Evolutionary conservation across 2,888 invertebrate species (phyloP), one percentile per base, ranked within the genome.

Genomic region (Melikaiella ostensackeni): DNA sequence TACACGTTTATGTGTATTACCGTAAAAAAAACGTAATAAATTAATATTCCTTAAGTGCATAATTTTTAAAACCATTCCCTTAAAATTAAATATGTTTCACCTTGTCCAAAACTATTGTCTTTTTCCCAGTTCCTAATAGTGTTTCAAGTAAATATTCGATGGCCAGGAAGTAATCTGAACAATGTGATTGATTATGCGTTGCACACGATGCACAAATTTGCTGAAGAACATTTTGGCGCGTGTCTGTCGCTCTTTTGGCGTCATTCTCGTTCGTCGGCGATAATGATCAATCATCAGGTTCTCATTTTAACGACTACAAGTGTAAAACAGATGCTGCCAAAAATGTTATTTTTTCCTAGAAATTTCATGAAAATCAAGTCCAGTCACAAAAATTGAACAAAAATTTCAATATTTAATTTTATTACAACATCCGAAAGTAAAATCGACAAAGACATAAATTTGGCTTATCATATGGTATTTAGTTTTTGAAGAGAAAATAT

Each of bases 231-330:
- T 74, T 64, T 61, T 33, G 78, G 33, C 62, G 62, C 64, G 46
- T 77, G 75, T 27, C 38, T 50, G 74, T 50, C 74, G 73, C 63
- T 61, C 78, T 66, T 70, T 79, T 75, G 64, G 55, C 79, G 59
- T 75, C 77, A 75, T 74, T 77, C 74, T 80, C 55, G 19, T 75
- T 61, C 57, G 5, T 13, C 24, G 55, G 24, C 59, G 74, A 74
- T 30, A 76, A 79, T 77, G 80, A 79, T 80, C 80, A 73, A 76
- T 61, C 42, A 75, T 61, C 57, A 50, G 81, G 82, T 82, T 82
- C 82, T 82, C 82, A 82, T 79, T 50, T 74, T 59, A 70, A 50
- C 27, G 50, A 50, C 27, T 30, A 6, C 50, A 55, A 70, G 50
- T 70, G 70, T 55, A 9, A 55, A 21, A 55, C 38, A 64, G 24